A percentile compares a stretch with the other conserved stretches of the same genome.
phyloP scores from a whole-genome alignment of 2,113 vertebrate species.

The Antechinus flavipes region DNA sequence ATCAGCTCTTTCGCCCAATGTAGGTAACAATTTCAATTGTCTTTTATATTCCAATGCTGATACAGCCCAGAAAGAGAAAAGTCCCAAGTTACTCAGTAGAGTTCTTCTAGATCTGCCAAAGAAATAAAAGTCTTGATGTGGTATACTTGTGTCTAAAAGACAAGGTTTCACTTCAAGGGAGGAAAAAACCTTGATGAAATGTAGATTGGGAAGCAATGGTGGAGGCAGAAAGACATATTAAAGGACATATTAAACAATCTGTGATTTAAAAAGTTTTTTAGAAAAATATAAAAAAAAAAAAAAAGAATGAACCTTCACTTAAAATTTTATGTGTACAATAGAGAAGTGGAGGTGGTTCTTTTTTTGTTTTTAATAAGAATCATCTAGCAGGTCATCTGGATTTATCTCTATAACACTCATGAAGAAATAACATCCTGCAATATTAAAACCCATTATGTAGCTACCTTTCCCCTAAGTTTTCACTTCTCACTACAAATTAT shows the following conservation, averaged over 20 bases:
- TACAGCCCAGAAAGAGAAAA: slow-evolving; percentile 3
- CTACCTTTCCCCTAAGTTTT: neutral
- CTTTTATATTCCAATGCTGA: slow-evolving; percentile 53
- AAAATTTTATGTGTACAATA: neutral
- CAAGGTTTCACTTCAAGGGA: neutral
- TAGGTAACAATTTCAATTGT: slow-evolving; percentile 39
- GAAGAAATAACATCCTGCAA: slow-evolving; percentile 15
- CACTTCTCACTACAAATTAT: neutral
- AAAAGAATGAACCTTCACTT: slow-evolving; percentile 8
- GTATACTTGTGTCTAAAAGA: slow-evolving; percentile 32
- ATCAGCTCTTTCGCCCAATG: slow-evolving; percentile 41
- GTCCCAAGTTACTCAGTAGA: neutral
- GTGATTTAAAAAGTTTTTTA: neutral
- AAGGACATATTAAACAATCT: slow-evolving; percentile 49
- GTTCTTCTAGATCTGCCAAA: neutral
- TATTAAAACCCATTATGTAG: slow-evolving; percentile 37
- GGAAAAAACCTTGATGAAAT: neutral
- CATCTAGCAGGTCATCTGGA: neutral
- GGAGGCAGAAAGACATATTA: slow-evolving; percentile 16
- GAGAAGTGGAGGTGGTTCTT: neutral
- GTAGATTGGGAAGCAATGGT: neutral
- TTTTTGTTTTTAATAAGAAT: slow-evolving; percentile 11
- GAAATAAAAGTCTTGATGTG: slow-evolving; percentile 30
- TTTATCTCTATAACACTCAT: neutral
- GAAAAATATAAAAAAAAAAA: neutral